Conservation (phyloP, 2,888 invertebrate species). For the Philereme transversata region DNA sequence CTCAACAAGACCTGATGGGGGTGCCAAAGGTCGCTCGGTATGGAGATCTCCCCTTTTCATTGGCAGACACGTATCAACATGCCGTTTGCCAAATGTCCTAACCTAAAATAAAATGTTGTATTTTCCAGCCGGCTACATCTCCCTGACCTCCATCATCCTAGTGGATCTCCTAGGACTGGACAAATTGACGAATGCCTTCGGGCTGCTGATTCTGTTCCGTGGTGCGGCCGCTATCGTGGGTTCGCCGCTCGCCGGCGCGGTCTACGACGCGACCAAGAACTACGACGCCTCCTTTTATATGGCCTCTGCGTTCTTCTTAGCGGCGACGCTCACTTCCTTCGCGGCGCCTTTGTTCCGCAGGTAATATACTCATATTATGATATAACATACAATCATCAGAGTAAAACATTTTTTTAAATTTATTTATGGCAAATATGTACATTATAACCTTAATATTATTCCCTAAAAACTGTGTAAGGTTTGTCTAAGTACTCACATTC, state of each 20-base stretch:
- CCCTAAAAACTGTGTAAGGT: too few species aligned
- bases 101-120: not conserved
- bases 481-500: too few species aligned
- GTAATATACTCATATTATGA: slow-evolving; percentile 43
- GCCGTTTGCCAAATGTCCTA: too few species aligned
- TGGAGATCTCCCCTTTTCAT: too few species aligned
- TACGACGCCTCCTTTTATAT: slow-evolving; percentile 96
- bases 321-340: slow-evolving; percentile 93
- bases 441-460: too few species aligned
- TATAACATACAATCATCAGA: too few species aligned
- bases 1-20: too few species aligned
- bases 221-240: slow-evolving; percentile 96
- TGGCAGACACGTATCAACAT: too few species aligned
- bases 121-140: slow-evolving; percentile 95
- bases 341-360: slow-evolving; percentile 88
- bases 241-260: slow-evolving; percentile 92
- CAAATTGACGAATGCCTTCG: slow-evolving; percentile 98
- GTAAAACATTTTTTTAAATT: too few species aligned
- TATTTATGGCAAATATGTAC: too few species aligned
- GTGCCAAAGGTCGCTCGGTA: too few species aligned
- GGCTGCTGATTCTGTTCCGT: slow-evolving; percentile 96
- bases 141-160: slow-evolving; percentile 98
- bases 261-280: slow-evolving; percentile 93
- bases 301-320: slow-evolving; percentile 94
- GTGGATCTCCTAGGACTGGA: slow-evolving; percentile 98